Evolutionary conservation across 2,888 invertebrate genomes (phyloP), one percentile per base, ranked within the genome.

Genomic region (Chaitophorus viminalis): DNA sequence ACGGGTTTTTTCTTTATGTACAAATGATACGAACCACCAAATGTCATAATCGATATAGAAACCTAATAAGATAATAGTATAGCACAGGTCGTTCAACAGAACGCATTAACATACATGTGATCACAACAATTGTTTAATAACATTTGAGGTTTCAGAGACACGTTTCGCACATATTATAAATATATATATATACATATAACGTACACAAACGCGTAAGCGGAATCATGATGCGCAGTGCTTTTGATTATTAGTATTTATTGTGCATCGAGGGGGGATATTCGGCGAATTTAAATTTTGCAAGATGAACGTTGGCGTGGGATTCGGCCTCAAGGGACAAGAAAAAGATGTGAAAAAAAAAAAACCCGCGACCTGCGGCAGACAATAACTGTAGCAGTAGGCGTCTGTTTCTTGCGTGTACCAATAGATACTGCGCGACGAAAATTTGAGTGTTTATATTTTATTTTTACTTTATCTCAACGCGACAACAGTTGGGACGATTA

Each of bases 41-140:
- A 86, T 79, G 29, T 52, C 79, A 86, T 79, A 60, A 86, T 86
- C 86, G 72, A 72, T 86, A 86, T 79, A 72, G 72, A 86, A 86
- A 86, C 79, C 60, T 79, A 72, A 86, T 79, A 86, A 72, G 70
- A 86, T 54, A 86, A 36, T 33, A 77, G 36, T 82, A 46, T 21
- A 39, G 65, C 84, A 39, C 78, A 79, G 72, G 70, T 79, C 79
- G 78, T n/a, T 65, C 46, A 31, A 31, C 25, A 84, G n/a, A n/a
- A 68, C 11, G 46, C 46, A 75, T 65, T 84, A 31, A 52, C 85
- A 77, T 65, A 78, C 78, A 60, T 3, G 14, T 81, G 52, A 82
- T 72, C 85, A 77, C n/a, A 70, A 36, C 74, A 74, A 83, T 54
- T 36, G 54, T 82, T 82, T 74, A 74, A 72, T 72, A 74, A 65